Conservation (phyloP, 2,797 vertebrate genomes). For the Gadopsis marmoratus region DNA sequence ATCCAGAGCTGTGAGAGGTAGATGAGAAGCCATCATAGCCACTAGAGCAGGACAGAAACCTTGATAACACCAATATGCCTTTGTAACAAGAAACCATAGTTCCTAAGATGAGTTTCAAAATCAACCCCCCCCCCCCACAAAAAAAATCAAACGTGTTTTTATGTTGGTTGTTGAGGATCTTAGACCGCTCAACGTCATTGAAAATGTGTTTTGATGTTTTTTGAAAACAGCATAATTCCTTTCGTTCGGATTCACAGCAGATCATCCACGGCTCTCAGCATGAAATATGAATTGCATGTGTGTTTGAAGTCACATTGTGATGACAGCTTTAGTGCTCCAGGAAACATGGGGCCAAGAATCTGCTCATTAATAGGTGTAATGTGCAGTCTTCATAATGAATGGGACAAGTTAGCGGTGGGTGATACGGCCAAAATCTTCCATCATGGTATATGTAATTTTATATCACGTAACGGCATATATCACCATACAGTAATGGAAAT, state of each 20-base stretch:
- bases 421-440: no score
- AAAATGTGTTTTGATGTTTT: slow-evolving; percentile 49
- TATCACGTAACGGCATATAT: no score
- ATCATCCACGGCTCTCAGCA: slow-evolving; percentile 11
- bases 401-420: neutral
- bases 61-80: slow-evolving; percentile 11
- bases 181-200: neutral
- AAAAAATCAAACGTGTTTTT: slow-evolving; percentile 10
- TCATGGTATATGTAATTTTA: no score
- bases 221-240: slow-evolving; percentile 5
- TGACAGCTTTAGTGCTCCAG: neutral
- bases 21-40: slow-evolving; percentile 45
- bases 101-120: slow-evolving; percentile 34
- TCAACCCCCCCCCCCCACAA: neutral
- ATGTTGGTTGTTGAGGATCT: slow-evolving; percentile 10
- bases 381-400: slow-evolving; percentile 3
- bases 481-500: no score
- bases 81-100: slow-evolving; percentile 33
- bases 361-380: neutral
- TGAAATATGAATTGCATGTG: slow-evolving; percentile 41
- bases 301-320: slow-evolving; percentile 44
- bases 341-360: neutral
- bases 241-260: slow-evolving; percentile 28
- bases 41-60: slow-evolving; percentile 21
- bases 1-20: slow-evolving; percentile 36